Percentiles rank a stretch among this genome's conserved stretches.
These are phyloP conservation scores for Epizoanthus scotinus DNA, from an alignment of 92 coral and sea anemone species.

Conservation along the genomic window DNA sequence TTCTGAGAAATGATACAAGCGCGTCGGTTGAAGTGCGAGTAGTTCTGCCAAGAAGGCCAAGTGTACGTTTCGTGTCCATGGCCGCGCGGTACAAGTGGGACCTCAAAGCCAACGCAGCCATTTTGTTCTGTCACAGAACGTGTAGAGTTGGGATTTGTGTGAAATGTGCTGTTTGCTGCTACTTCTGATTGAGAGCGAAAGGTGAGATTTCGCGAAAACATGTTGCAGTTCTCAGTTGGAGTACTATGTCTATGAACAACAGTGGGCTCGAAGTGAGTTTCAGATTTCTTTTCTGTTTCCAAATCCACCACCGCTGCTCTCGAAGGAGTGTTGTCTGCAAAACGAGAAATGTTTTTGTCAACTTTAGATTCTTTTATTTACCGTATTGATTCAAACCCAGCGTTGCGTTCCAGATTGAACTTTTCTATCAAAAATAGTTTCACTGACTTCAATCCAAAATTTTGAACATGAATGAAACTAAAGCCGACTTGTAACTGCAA, in stretches of 20 bases:
- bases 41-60: conserved; percentile 30
- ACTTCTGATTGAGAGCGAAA: neutral
- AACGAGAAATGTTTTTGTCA: neutral
- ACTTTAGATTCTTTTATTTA: neutral
- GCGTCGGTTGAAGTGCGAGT: neutral
- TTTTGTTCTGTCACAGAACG: neutral
- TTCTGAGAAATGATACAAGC: conserved; percentile 25
- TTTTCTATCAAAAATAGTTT: too few species aligned
- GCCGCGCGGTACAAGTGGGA: conserved; percentile 14
- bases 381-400: neutral
- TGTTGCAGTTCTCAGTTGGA: conserved; percentile 2
- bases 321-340: neutral
- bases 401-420: too few species aligned
- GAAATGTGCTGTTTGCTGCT: neutral
- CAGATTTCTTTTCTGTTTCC: conserved; percentile 13
- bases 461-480: neutral
- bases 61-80: conserved; percentile 8
- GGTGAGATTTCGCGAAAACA: neutral
- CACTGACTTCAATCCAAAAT: too few species aligned
- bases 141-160: neutral
- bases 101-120: neutral
- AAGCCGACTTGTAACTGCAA: neutral
- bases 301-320: conserved; percentile 1
- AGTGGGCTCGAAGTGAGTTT: neutral
- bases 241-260: neutral